A percentile compares a stretch with the other conserved stretches of the same genome.
phyloP scores from a whole-genome alignment of 2,113 vertebrate species.

The Eublepharis macularius region DNA sequence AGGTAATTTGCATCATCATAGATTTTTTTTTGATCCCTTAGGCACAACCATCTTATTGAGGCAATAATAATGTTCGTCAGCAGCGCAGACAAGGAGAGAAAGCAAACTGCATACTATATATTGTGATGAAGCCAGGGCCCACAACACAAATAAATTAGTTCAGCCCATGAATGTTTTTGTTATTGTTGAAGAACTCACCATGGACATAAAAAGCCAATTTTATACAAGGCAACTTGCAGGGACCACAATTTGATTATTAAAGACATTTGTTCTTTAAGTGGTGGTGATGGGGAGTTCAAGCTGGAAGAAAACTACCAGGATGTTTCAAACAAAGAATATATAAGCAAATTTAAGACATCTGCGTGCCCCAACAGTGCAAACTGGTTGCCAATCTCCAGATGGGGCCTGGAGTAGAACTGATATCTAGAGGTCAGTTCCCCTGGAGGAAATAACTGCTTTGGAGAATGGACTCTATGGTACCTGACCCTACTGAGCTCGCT shows the following conservation, averaged over 20 bases:
- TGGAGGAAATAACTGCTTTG: too few relatives aligned
- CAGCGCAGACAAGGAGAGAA: neutral
- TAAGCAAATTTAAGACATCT: constrained; percentile 5
- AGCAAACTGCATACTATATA: neutral
- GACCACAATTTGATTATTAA: constrained; percentile 11
- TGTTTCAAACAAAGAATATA: neutral
- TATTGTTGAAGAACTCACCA: neutral
- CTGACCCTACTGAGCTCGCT: too few relatives aligned
- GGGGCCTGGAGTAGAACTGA: too few relatives aligned
- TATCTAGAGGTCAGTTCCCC: too few relatives aligned
- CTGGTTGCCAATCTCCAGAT: too few relatives aligned
- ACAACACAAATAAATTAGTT: constrained; percentile 42
- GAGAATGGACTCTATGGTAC: too few relatives aligned
- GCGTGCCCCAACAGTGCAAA: too few relatives aligned
- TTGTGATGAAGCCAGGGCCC: neutral
- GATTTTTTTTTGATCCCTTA: constrained; percentile 31
- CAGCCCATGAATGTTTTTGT: neutral
- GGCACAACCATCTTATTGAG: constrained; percentile 32
- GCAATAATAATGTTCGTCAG: constrained; percentile 40
- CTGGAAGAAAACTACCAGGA: neutral
- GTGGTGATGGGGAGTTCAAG: constrained; percentile 14
- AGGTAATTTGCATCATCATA: constrained; percentile 26
- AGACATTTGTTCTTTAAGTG: constrained; percentile 28
- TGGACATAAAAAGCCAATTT: constrained; percentile 25
- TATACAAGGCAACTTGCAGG: constrained; percentile 33